Conservation (phyloP, 2,797 vertebrate species). For the Epinephelus coioides region DNA sequence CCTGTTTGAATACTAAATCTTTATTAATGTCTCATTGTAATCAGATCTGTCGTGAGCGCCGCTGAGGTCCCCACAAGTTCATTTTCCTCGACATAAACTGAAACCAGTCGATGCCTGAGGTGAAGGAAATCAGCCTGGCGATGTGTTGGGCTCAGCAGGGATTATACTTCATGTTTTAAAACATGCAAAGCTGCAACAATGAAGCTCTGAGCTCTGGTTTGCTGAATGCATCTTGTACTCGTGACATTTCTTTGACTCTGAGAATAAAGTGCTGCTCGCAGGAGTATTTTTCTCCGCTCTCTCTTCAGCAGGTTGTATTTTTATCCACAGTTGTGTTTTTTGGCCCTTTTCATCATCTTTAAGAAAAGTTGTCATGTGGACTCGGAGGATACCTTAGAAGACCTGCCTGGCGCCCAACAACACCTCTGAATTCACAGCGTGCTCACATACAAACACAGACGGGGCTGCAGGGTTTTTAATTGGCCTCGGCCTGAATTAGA, state of each 20-base stretch:
- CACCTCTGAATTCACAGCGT: constrained; percentile 62
- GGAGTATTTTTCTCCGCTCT: neutral
- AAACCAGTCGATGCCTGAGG: neutral
- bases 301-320: constrained; percentile 43
- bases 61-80: neutral
- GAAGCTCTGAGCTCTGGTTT: neutral
- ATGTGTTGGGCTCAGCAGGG: neutral
- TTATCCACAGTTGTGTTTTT: constrained; percentile 26
- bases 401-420: constrained; percentile 57
- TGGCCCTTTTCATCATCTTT: constrained; percentile 33
- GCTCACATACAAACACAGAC: constrained; percentile 33
- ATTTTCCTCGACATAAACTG: constrained; percentile 21
- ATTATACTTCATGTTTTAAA: neutral
- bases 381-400: constrained; percentile 57
- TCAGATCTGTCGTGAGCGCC: neutral
- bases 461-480: constrained; percentile 68
- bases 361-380: constrained; percentile 10
- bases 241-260: constrained; percentile 20
- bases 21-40: neutral
- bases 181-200: neutral
- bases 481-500: constrained; percentile 68
- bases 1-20: neutral
- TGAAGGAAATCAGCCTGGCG: neutral
- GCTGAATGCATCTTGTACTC: neutral
- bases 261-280: constrained; percentile 13